Evolutionary conservation across 2,888 invertebrate genomes (phyloP).

Genomic region (Erpobdella octoculata): DNA sequence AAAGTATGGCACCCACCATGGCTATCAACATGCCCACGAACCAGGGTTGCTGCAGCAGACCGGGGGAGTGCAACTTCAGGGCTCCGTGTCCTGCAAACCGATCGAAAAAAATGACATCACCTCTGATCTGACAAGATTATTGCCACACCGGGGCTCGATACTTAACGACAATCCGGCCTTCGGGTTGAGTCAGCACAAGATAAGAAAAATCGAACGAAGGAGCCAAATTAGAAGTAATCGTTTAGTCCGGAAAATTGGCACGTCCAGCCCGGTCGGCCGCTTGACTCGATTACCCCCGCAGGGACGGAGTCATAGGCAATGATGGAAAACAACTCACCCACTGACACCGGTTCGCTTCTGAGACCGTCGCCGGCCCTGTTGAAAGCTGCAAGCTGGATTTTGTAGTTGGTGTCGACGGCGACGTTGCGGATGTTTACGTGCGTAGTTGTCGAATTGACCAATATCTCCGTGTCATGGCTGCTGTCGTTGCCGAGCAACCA

Average conservation of each 20-base stretch:
- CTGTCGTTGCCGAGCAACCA: conserved; percentile 52
- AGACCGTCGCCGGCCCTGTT: conserved; percentile 75
- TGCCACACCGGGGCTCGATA: no score
- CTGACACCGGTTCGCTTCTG: conserved; percentile 40
- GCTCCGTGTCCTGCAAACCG: conserved; percentile 4
- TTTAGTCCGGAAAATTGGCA: neutral
- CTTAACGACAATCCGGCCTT: no score
- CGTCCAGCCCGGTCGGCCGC: neutral
- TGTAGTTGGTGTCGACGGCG: conserved; percentile 74
- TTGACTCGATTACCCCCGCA: no score
- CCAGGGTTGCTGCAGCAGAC: conserved; percentile 34
- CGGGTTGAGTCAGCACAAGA: no score
- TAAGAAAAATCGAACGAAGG: no score
- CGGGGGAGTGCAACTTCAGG: neutral
- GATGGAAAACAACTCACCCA: conserved; percentile 30
- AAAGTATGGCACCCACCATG: conserved; percentile 37
- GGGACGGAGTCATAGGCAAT: no score
- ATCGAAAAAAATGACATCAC: no score
- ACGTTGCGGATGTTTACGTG: conserved; percentile 81
- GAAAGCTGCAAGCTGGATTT: conserved; percentile 78
- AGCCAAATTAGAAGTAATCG: no score
- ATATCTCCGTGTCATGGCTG: conserved; percentile 61
- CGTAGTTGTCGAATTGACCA: conserved; percentile 76
- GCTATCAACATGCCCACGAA: conserved; percentile 38
- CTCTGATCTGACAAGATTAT: no score